Base-by-base conservation (phyloP, 1,140 invertebrate genomes). In the Harlomillsia oculata region DNA sequence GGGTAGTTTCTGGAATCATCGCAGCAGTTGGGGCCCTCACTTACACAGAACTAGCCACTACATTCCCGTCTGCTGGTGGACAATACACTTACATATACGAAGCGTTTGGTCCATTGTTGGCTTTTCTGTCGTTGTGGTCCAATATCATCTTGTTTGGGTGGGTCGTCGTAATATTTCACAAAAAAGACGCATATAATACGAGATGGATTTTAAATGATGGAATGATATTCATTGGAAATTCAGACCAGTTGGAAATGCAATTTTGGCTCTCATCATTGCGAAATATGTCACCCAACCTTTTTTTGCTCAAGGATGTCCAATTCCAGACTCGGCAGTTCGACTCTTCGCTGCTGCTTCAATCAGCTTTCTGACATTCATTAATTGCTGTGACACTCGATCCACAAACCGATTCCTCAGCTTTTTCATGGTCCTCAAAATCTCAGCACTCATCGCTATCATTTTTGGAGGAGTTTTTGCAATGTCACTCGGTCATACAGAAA, bases 31-130 rank as follows among this genome's bases (percentile, higher is more conserved):
- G 75, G 14, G 77, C 80, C 0, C 63, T 81, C 29, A 79, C 78
- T 61, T 82, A 98, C 72, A 92, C 94, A 1, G 95, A 99, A 80
- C 76, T 99, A 45, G 95, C 94, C 78, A 80, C 89, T 72, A 85
- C 86, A 79, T 88, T 89, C 65, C 85, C 85, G 6, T 92, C 92
- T 70, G 95, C 90, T n/a, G 96, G 96, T 5, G 95, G 94, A 2
- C 94, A 98, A 76, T 99, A 98, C 72, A 90, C 90, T 0, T 99
- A 99, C 69, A 93, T 98, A 8, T 45, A 34, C n/a, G 83, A 90
- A 68, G 85, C 90, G 0, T 90, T 96, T 75, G 87, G 96, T 30
- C 78, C 85, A 4, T 72, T 97, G n/a, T 88, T 88, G 0, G 85
- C 91, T 0, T 98, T 98, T 72, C 74, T 97, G 0, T 97, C 93